Conservation (phyloP, 2,888 invertebrate genomes). For the Desoria tigrina region DNA sequence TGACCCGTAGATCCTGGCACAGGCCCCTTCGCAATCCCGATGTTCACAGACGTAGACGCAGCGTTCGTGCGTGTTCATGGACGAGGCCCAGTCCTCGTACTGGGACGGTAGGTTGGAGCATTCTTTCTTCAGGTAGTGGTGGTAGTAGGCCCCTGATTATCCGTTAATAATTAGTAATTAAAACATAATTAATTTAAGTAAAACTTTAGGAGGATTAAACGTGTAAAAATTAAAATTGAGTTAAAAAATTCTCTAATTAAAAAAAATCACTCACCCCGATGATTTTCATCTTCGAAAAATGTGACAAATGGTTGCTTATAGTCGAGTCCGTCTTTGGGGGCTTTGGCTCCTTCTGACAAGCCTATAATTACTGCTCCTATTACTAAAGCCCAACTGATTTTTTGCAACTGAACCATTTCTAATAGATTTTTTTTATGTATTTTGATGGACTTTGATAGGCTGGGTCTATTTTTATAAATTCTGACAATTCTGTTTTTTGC, state of each 20-base stretch:
- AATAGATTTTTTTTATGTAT: no score
- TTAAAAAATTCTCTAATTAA: background rate
- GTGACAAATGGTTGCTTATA: constrained; percentile 7
- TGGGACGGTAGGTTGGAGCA: constrained; percentile 29
- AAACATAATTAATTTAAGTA: constrained; percentile 1
- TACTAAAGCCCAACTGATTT: no score
- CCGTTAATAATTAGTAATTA: background rate
- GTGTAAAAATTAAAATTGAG: background rate
- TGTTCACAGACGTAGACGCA: constrained; percentile 36
- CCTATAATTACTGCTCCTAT: no score
- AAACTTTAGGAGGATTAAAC: background rate
- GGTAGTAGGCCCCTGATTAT: constrained; percentile 5
- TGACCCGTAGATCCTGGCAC: constrained; percentile 21
- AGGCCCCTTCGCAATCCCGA: constrained; percentile 31
- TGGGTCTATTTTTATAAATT: no score
- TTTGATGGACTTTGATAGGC: no score
- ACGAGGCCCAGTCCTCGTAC: constrained; percentile 39
- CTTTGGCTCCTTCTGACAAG: background rate
- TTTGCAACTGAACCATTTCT: no score
- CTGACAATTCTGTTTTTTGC: no score
- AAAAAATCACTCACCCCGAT: constrained; percentile 9
- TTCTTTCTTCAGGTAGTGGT: constrained; percentile 22
- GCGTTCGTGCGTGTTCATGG: constrained; percentile 25
- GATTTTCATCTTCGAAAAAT: background rate
- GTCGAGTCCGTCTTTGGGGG: background rate